These are phyloP conservation scores for Magallana gigas DNA, from an alignment of 1,140 invertebrate genomes.

Conservation along the genomic window DNA sequence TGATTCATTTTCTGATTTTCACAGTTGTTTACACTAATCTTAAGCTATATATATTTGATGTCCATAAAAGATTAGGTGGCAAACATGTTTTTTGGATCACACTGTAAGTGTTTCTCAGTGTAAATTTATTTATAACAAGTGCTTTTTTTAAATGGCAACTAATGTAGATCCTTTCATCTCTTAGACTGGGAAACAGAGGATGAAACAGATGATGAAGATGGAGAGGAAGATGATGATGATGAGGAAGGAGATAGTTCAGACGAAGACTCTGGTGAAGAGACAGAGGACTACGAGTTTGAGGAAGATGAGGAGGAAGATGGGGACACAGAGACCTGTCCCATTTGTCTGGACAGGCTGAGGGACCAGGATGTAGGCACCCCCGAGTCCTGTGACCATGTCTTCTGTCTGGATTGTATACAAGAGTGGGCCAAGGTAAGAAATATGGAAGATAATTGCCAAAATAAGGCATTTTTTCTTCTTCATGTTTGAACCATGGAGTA, in stretches of 20 bases:
- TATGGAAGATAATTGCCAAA: neutral
- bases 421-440: constrained; percentile 91
- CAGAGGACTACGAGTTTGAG: constrained; percentile 55
- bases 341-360: constrained; percentile 83
- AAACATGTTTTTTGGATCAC: no score
- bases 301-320: constrained; percentile 82
- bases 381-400: constrained; percentile 91
- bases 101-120: no score
- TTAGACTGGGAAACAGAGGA: constrained; percentile 59
- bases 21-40: neutral
- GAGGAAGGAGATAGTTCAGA: constrained; percentile 58
- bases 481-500: no score
- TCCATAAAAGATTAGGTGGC: no score
- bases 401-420: constrained; percentile 92
- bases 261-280: constrained; percentile 52
- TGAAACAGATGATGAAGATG: constrained; percentile 45
- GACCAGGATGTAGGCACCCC: constrained; percentile 91
- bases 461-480: no score
- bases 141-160: no score
- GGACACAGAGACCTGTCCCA: constrained; percentile 86
- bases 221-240: constrained; percentile 45
- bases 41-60: no score
- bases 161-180: neutral
- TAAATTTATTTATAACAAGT: no score
- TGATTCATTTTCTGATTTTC: constrained; percentile 8